Base-by-base conservation (phyloP, 2,797 vertebrate species). In the Botia kubotai region DNA sequence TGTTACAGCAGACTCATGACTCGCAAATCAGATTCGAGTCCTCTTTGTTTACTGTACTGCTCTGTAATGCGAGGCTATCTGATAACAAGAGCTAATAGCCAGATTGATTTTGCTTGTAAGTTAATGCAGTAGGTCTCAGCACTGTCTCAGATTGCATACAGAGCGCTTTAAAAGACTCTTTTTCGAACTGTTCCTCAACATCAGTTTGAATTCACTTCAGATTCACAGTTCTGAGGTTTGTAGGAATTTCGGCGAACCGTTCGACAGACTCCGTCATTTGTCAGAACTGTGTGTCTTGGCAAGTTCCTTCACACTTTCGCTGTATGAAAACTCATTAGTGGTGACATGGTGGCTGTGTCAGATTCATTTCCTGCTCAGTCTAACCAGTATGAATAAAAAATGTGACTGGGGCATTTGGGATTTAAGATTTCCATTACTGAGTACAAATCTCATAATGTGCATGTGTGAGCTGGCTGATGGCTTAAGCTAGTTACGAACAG, bases 351-450 rank as follows among this genome's bases (percentile, higher is more conserved):
- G n/a, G 3, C 29, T 65, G 46, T 79, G 68, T 65, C 69, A 50
- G n/a, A 65, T 79, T 72, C 58, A 79, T 72, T 63, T 72, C 68
- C 69, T 72, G 46, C 62, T 39, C 58, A 50, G 58, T 55, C 57
- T 63, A 39, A 50, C 76, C 43, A 72, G 5, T 79, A 29, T 53
- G 46, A 72, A 72, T 63, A 62, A 52, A n/a, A 72, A 72, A 79
- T 79, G 10, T 65, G 68, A 79, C 52, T 79, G 69, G 69, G 68
- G 58, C 69, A 0, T 79, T 79, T 63, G 68, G 57, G 77, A 63
- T 60, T 79, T 72, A 72, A 62, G 58, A 79, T 79, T 79, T 72
- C 68, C 77, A 79, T 79, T 79, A 77, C 75, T 50, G 65, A 77
- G 16, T 70, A 71, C 77, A 72, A 72, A 79, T 79, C 77, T 79